A percentile compares a stretch with the other conserved stretches of the same genome.
These are phyloP conservation scores for Drosophila carrolli DNA, from an alignment of 1,140 invertebrate species.

Conservation along the genomic window DNA sequence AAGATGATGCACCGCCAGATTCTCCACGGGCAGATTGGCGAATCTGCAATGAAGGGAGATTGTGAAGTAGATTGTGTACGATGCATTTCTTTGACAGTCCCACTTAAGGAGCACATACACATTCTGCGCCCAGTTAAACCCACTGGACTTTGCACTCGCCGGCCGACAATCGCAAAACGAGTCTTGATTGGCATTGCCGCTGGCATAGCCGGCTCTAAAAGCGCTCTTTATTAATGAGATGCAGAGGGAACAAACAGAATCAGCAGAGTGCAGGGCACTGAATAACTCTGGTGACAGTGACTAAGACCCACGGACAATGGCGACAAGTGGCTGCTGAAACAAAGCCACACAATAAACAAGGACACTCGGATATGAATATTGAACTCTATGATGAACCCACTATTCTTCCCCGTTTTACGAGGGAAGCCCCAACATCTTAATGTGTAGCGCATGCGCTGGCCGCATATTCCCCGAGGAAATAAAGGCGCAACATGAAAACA, in stretches of 20 bases:
- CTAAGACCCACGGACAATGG: constrained; percentile 30
- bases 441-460: constrained; percentile 51
- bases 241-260: constrained; percentile 16
- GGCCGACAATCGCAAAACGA: constrained; percentile 59
- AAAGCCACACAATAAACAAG: constrained; percentile 37
- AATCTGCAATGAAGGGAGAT: constrained; percentile 86
- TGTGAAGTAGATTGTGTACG: constrained; percentile 29
- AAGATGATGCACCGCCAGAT: constrained; percentile 86
- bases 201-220: constrained; percentile 37
- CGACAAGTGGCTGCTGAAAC: constrained; percentile 22
- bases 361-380: constrained; percentile 13
- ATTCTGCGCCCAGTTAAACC: constrained; percentile 35
- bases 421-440: constrained; percentile 20
- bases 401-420: too few species aligned
- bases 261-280: constrained; percentile 42
- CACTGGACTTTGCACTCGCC: constrained; percentile 66
- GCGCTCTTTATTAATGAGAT: constrained; percentile 64
- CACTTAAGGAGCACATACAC: constrained; percentile 17
- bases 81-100: constrained; percentile 49
- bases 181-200: constrained; percentile 69
- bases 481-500: constrained; percentile 28
- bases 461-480: constrained; percentile 24
- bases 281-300: constrained; percentile 29
- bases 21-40: constrained; percentile 85
- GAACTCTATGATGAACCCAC: constrained; percentile 13